Percentiles rank a stretch among this genome's conserved stretches.
phyloP scores from a whole-genome alignment of 2,888 invertebrate genomes.

The Troides oblongomaculatus region DNA sequence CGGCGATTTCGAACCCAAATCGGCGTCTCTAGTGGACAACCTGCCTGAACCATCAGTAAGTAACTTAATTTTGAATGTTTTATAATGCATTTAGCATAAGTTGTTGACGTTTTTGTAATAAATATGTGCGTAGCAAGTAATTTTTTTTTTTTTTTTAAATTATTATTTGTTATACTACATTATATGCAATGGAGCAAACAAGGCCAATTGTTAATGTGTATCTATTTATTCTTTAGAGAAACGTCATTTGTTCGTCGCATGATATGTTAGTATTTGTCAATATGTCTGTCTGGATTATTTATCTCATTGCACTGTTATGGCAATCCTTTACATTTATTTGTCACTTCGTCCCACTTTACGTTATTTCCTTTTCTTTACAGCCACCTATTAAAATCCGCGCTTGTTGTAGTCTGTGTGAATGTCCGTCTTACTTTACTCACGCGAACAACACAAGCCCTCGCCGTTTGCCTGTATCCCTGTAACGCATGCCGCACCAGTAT shows the following conservation, averaged over 20 bases:
- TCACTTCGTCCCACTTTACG: background rate
- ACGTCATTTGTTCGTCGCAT: slow-evolving; percentile 12
- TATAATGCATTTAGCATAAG: slow-evolving; percentile 5
- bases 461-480: background rate
- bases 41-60: slow-evolving; percentile 57
- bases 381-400: slow-evolving; percentile 9
- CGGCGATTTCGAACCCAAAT: slow-evolving; percentile 55
- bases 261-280: slow-evolving; percentile 11
- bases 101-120: slow-evolving; percentile 10
- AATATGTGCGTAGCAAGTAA: slow-evolving; percentile 10
- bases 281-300: slow-evolving; percentile 17
- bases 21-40: slow-evolving; percentile 53
- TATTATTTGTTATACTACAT: background rate
- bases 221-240: slow-evolving; percentile 19
- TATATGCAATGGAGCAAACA: background rate
- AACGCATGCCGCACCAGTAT: slow-evolving; percentile 16
- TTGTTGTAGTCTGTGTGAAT: slow-evolving; percentile 9
- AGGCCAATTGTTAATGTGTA: slow-evolving; percentile 6
- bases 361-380: slow-evolving; percentile 5
- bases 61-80: background rate
- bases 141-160: background rate
- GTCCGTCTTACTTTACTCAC: slow-evolving; percentile 1
- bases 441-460: background rate
- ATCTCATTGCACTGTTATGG: slow-evolving; percentile 10
- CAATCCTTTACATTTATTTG: background rate